Evolutionary conservation across 2,797 vertebrate genomes (phyloP).

Genomic region (Phoeniculus purpureus): DNA sequence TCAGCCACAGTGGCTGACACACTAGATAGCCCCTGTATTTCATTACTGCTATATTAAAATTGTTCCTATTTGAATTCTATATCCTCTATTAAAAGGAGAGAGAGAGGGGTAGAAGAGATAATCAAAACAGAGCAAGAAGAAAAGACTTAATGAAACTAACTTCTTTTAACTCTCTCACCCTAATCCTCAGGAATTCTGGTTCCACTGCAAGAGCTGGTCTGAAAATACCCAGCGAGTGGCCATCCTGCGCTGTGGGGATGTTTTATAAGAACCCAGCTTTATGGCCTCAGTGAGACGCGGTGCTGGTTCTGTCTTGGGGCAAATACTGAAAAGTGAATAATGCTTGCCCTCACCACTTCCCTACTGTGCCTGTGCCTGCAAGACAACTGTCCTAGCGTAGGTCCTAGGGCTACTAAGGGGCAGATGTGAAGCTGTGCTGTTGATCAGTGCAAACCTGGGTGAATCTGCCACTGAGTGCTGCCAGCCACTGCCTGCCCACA

Average conservation of each 20-base stretch:
- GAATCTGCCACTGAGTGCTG: not conserved
- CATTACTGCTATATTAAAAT: conserved; percentile 63
- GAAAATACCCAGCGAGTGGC: not conserved
- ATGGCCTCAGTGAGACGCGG: not conserved
- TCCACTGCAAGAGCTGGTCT: not conserved
- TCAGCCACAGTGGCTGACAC: conserved; percentile 51
- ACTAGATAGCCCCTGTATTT: conserved; percentile 48
- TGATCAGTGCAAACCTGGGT: not conserved
- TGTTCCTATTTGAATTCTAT: conserved; percentile 18
- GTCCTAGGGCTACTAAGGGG: rapidly evolving
- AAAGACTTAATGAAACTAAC: not conserved
- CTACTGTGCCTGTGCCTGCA: not conserved
- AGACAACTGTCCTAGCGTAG: not conserved
- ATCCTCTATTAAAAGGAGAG: conserved; percentile 8
- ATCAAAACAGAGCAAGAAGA: not conserved
- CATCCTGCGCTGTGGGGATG: rapidly evolving
- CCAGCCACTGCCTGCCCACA: not conserved
- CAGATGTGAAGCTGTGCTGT: not conserved
- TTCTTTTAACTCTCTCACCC: not conserved
- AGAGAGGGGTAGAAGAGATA: not conserved
- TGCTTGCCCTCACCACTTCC: not conserved
- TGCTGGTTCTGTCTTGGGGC: not conserved
- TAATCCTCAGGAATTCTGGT: not conserved
- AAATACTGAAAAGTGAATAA: not conserved
- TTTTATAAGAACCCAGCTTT: not conserved